phyloP scores from a whole-genome alignment of 2,113 vertebrate genomes.

The Rostratula benghalensis region DNA sequence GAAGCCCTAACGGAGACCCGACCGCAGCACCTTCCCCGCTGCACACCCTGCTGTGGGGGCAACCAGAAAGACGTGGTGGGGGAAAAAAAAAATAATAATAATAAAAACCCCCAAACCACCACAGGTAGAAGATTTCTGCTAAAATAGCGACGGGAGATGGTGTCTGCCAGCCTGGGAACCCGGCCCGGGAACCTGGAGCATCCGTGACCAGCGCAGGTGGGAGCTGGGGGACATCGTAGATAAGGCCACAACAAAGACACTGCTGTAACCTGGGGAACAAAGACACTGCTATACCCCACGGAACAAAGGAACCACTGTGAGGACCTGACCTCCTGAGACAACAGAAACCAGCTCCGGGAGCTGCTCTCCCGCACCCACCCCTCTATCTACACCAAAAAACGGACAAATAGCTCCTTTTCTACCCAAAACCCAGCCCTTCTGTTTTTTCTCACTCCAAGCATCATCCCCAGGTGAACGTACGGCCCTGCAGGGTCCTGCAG shows the following conservation, averaged over 20 bases:
- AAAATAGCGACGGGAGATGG: accelerated
- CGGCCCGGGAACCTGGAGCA: not conserved
- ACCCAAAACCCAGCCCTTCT: not conserved
- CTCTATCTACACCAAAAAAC: accelerated
- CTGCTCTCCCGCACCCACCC: not conserved
- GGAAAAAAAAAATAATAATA: too few relatives aligned
- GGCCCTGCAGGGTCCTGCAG: too few relatives aligned
- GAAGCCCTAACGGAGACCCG: accelerated
- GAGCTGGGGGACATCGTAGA: not conserved
- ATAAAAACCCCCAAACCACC: not conserved
- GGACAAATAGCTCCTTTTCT: not conserved
- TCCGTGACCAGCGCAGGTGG: not conserved
- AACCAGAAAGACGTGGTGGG: accelerated
- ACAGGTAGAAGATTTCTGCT: not conserved
- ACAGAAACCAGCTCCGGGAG: not conserved
- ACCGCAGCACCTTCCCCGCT: accelerated
- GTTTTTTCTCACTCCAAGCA: not conserved
- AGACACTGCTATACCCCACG: not conserved
- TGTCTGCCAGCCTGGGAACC: not conserved
- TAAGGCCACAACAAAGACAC: constrained; percentile 13
- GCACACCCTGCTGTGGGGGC: accelerated
- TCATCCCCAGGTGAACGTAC: too few relatives aligned
- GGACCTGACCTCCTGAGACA: not conserved
- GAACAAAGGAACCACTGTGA: constrained; percentile 49
- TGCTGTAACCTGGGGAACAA: not conserved